Conservation (phyloP, 2,888 invertebrate genomes). For the Augochlorella aurata region DNA sequence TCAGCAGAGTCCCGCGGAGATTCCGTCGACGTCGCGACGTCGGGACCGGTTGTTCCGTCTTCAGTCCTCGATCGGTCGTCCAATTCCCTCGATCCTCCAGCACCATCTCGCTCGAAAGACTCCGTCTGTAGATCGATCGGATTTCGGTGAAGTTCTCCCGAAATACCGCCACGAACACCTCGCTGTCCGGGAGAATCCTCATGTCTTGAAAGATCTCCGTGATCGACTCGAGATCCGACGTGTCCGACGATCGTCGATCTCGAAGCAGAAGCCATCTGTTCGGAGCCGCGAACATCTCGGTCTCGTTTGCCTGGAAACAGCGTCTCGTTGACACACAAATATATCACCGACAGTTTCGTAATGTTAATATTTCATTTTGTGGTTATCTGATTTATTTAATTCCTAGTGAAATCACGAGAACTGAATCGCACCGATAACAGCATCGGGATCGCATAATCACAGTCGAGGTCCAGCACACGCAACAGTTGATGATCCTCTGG, state of each 20-base stretch:
- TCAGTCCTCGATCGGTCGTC: conserved; percentile 63
- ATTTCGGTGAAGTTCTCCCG: conserved; percentile 58
- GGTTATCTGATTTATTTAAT: not conserved
- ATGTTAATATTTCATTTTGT: not conserved
- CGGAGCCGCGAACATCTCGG: conserved; percentile 70
- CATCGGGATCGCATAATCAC: conserved; percentile 64
- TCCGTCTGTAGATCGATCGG: conserved; percentile 73
- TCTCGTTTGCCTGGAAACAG: conserved; percentile 68
- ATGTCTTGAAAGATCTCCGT: conserved; percentile 58
- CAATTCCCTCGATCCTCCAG: conserved; percentile 74
- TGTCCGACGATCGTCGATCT: conserved; percentile 41
- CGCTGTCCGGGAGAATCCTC: conserved; percentile 74
- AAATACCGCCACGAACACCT: conserved; percentile 66
- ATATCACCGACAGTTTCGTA: too few relatives aligned
- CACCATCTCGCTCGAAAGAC: conserved; percentile 57
- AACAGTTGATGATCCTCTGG: conserved; percentile 58
- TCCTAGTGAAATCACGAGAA: not conserved
- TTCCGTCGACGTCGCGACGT: conserved; percentile 72
- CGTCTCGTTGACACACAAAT: not conserved
- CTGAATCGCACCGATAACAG: conserved; percentile 65
- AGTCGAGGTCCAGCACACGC: conserved; percentile 72
- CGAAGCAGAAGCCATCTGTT: conserved; percentile 73
- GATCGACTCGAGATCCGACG: not conserved
- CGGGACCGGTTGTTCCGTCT: conserved; percentile 60
- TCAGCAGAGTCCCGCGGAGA: conserved; percentile 70